These are phyloP conservation scores for Miniopterus natalensis DNA, from an alignment of 2,113 vertebrate genomes.

Conservation along the genomic window DNA sequence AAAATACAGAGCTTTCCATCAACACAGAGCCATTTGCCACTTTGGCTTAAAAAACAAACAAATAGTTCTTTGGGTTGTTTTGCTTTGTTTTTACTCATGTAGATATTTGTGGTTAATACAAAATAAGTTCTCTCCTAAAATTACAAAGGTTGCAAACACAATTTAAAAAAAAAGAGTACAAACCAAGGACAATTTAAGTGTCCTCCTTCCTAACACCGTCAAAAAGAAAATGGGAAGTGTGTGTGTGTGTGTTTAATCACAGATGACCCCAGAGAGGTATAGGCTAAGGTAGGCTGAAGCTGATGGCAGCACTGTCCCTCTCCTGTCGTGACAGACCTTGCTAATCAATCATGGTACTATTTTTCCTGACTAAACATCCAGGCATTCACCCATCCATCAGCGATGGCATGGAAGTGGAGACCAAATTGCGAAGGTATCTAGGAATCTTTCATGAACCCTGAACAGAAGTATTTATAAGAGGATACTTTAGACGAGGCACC, in stretches of 20 bases:
- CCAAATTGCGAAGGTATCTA: neutral
- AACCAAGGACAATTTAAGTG: neutral
- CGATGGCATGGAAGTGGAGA: neutral
- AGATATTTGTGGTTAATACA: constrained; percentile 50
- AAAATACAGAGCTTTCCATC: constrained; percentile 3
- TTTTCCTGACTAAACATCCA: constrained; percentile 30
- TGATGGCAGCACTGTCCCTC: neutral
- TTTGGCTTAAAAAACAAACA: neutral
- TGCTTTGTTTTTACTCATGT: constrained; percentile 46
- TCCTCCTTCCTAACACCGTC: neutral
- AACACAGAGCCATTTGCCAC: neutral
- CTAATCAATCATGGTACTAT: neutral
- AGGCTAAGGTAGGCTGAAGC: neutral
- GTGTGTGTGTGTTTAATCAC: neutral
- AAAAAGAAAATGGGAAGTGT: constrained; percentile 28
- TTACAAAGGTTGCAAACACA: constrained; percentile 38
- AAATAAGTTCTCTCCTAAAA: constrained; percentile 37
- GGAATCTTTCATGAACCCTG: constrained; percentile 1
- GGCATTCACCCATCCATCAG: neutral
- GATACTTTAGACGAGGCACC: neutral
- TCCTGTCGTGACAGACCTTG: neutral
- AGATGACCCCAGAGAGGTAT: neutral
- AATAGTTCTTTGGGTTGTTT: constrained; percentile 24
- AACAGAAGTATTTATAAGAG: neutral
- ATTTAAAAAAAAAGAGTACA: constrained; percentile 49